A percentile compares a stretch with the other conserved stretches of the same genome.
Conservation (phyloP, 2,113 vertebrate genomes). For the Nothoprocta perdicaria region DNA sequence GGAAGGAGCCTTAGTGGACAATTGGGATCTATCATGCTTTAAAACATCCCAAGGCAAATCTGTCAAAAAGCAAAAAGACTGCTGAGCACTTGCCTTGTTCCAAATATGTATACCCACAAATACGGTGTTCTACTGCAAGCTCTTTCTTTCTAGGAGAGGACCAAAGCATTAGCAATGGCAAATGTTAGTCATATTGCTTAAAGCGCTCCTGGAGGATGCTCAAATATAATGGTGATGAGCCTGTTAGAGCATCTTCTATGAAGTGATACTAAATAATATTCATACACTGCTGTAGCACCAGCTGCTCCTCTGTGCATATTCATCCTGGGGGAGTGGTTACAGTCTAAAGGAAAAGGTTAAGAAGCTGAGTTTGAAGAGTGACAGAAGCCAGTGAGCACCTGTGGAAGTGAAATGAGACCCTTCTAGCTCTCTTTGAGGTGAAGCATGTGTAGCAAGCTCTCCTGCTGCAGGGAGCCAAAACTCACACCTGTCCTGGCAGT, state of each 20-base stretch:
- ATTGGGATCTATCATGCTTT: not conserved
- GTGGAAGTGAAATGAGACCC: constrained; percentile 67
- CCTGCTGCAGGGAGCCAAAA: constrained; percentile 68
- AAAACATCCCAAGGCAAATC: not conserved
- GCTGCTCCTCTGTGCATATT: not conserved
- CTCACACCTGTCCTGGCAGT: constrained; percentile 68
- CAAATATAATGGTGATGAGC: constrained; percentile 67
- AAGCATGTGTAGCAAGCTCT: constrained; percentile 60
- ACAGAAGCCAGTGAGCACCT: constrained; percentile 66
- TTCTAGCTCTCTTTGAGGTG: constrained; percentile 67
- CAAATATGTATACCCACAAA: not conserved
- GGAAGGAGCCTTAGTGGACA: not conserved
- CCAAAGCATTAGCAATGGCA: not conserved
- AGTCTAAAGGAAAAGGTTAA: constrained; percentile 65
- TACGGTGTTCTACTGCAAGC: not conserved
- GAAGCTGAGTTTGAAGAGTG: constrained; percentile 54
- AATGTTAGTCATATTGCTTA: constrained; percentile 47
- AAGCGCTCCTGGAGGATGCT: constrained; percentile 52
- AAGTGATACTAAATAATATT: constrained; percentile 65
- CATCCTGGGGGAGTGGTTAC: constrained; percentile 35
- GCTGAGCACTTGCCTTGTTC: not conserved
- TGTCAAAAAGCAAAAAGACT: not conserved
- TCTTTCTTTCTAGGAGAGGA: not conserved
- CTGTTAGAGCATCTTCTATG: constrained; percentile 44
- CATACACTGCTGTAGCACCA: constrained; percentile 53